phyloP scores from a whole-genome alignment of 2,797 vertebrate species.

The Falco concolor region DNA sequence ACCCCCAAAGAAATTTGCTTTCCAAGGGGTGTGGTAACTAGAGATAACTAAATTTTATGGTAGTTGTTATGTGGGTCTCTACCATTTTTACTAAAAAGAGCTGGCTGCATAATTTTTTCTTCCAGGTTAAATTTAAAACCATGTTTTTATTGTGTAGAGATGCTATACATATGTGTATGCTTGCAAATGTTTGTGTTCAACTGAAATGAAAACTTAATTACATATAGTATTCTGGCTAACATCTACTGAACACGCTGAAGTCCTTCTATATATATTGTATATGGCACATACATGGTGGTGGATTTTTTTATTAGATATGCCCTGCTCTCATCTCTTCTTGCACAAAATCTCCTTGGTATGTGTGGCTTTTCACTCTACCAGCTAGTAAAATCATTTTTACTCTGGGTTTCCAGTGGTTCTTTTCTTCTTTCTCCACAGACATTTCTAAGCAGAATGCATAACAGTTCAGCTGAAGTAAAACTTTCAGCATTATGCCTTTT shows the following conservation, averaged over 20 bases:
- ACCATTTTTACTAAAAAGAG: background rate
- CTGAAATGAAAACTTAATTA: background rate
- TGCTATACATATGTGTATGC: background rate
- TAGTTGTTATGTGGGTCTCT: background rate
- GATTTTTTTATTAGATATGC: background rate
- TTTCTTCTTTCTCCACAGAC: background rate
- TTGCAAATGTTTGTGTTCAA: background rate
- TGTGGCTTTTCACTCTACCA: background rate
- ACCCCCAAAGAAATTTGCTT: background rate
- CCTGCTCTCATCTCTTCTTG: background rate
- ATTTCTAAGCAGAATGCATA: background rate
- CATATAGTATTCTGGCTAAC: background rate
- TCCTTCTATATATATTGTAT: background rate
- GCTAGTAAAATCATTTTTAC: slow-evolving; percentile 16
- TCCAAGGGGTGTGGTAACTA: background rate
- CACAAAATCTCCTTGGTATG: background rate
- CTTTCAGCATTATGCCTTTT: background rate
- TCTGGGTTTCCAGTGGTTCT: background rate
- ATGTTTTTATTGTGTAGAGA: background rate
- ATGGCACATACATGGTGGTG: background rate
- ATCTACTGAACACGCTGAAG: background rate
- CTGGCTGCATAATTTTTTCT: background rate
- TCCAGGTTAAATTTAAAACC: background rate
- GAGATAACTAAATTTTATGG: background rate
- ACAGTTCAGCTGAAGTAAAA: background rate